These are phyloP conservation scores for Antrozous pallidus DNA, from an alignment of 2,797 vertebrate species.

Conservation along the genomic window DNA sequence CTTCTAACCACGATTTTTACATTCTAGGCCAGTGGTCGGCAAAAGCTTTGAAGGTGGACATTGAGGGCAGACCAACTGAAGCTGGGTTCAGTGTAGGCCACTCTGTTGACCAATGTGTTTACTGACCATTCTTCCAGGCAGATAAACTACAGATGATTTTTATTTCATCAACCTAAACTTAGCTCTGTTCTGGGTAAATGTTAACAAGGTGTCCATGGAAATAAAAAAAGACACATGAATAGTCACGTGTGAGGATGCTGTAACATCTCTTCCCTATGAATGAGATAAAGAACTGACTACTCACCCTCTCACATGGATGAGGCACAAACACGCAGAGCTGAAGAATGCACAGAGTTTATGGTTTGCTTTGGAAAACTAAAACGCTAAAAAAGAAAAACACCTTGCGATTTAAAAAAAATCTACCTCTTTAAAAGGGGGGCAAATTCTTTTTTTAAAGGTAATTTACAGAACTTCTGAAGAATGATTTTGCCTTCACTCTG, in stretches of 20 bases:
- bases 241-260: neutral
- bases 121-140: too few relatives aligned
- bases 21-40: too few relatives aligned
- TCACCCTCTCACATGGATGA: neutral
- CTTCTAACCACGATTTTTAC: neutral
- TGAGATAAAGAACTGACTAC: neutral
- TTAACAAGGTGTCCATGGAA: neutral
- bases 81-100: too few relatives aligned
- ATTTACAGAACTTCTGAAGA: slow-evolving; percentile 26
- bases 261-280: neutral
- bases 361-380: neutral
- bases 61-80: too few relatives aligned
- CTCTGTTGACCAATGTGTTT: too few relatives aligned
- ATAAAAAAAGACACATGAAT: neutral
- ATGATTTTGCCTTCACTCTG: neutral
- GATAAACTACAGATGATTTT: neutral
- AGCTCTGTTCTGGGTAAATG: neutral
- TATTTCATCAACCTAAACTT: neutral
- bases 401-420: neutral
- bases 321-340: neutral
- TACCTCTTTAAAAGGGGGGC: neutral
- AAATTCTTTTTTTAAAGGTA: slow-evolving; percentile 5
- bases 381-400: slow-evolving; percentile 18
- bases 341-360: neutral
- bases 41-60: too few relatives aligned